Conservation (phyloP, 2,797 vertebrate genomes). For the Acanthurus tractus region DNA sequence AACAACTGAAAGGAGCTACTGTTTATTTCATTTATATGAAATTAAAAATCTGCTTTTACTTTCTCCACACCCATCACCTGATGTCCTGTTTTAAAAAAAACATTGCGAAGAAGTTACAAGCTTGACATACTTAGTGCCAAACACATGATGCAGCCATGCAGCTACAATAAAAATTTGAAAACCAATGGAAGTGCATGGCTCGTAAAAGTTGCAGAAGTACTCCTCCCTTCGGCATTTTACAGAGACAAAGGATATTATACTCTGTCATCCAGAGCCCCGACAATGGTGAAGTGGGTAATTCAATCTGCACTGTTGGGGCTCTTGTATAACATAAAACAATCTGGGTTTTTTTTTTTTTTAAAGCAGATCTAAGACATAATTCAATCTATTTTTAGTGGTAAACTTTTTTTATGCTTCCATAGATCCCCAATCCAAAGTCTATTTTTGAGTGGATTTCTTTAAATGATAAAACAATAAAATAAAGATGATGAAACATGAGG, state of each 20-base stretch:
- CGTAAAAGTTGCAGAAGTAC: constrained; percentile 41
- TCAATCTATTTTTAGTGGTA: constrained; percentile 33
- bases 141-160: not conserved
- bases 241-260: constrained; percentile 60
- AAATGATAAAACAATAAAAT: constrained; percentile 10
- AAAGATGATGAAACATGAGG: constrained; percentile 7
- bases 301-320: constrained; percentile 42
- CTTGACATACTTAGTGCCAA: not conserved
- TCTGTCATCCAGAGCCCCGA: constrained; percentile 36
- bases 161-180: constrained; percentile 17
- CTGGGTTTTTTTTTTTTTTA: not conserved
- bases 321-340: constrained; percentile 43
- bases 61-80: not conserved
- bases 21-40: not conserved
- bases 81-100: constrained; percentile 3
- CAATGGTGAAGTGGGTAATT: constrained; percentile 47
- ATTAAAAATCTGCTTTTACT: not conserved
- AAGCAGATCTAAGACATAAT: constrained; percentile 25
- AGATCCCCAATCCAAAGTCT: not conserved
- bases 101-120: not conserved
- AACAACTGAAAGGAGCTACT: not conserved
- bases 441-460: constrained; percentile 1
- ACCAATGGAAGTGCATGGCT: constrained; percentile 25
- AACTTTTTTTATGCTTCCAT: not conserved
- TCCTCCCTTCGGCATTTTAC: constrained; percentile 38